Evolutionary conservation across 2,888 invertebrate genomes (phyloP).

Genomic region (Idaea straminata): DNA sequence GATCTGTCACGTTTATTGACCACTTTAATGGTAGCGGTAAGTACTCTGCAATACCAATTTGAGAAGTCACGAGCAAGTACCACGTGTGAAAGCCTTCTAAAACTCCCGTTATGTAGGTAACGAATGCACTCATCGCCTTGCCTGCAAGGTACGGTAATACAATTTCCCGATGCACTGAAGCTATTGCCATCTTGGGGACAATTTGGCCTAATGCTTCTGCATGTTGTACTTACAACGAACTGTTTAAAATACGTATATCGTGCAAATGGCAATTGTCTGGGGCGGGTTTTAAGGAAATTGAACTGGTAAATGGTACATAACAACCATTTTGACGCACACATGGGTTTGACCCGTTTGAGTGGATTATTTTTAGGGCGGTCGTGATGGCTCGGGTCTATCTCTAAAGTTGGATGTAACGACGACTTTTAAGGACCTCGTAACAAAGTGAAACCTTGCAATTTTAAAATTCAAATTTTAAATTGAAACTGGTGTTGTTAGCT

Average conservation of each 20-base stretch:
- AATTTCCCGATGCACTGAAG: conserved; percentile 63
- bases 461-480: conserved; percentile 3
- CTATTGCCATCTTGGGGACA: conserved; percentile 72
- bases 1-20: background rate
- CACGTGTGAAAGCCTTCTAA: conserved; percentile 51
- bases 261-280: conserved; percentile 32
- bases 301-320: conserved; percentile 26
- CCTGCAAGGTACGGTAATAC: conserved; percentile 64
- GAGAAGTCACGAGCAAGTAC: conserved; percentile 33
- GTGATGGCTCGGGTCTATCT: conserved; percentile 2
- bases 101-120: conserved; percentile 55
- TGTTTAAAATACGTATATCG: conserved; percentile 51
- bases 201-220: conserved; percentile 67
- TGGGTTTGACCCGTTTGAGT: conserved; percentile 27
- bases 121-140: conserved; percentile 69
- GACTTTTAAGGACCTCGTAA: conserved; percentile 5
- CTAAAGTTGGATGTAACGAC: conserved; percentile 7
- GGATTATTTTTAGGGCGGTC: conserved; percentile 18
- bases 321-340: conserved; percentile 12
- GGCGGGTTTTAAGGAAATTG: conserved; percentile 32
- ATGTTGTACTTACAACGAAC: conserved; percentile 47
- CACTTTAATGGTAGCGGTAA: conserved; percentile 6
- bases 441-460: background rate
- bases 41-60: conserved; percentile 19
- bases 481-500: background rate